Evolutionary conservation across 2,113 vertebrate genomes (phyloP), one percentile per base, ranked within the genome.

Genomic region (Panurus biarmicus): DNA sequence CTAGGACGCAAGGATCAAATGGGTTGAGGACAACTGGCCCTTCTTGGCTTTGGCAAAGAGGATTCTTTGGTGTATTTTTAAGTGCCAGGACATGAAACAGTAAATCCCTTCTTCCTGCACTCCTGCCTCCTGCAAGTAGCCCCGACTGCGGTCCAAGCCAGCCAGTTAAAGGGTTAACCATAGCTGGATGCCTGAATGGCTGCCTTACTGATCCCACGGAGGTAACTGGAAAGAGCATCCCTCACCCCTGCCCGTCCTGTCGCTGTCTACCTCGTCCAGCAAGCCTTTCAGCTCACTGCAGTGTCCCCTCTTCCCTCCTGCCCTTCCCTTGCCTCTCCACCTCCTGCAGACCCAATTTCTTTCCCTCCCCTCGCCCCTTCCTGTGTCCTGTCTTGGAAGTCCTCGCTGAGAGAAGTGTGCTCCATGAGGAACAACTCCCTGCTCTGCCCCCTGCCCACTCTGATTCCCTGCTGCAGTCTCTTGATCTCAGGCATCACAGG

Each of bases 171-270:
- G 94, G 92, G 96, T 95, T 96, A 96, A 94, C 85, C 44, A 40
- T 95, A 97, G 83, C 88, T 95, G 87, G 96, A 98, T 96, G 96
- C 95, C 97, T 97, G 95, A 86, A 97, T 98, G 97, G 97, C 97
- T 96, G 98, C 97, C 89, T 96, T 98, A 93, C 97, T 98, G 96
- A 98, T 98, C 95, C 97, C 97, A 65, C 94, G 97, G 96, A 98
- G 97, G 97, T 98, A 98, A 98, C 77, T 95, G 83, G 87, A 85
- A 70, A 16, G 64, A 92, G 60, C 95, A 79, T 90, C 76, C 72
- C 89, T 80, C 72, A 67, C 29, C 69, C 73, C 60, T 87, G 81
- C 44, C 69, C 74, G 38, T 81, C 78, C 48, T 80, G 81, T 90
- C 3, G 0, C 66, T 95, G 67, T 83, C 81, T 71, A 3, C 82